Base-by-base conservation (phyloP, 2,113 vertebrate genomes). In the Hiodon alosoides region DNA sequence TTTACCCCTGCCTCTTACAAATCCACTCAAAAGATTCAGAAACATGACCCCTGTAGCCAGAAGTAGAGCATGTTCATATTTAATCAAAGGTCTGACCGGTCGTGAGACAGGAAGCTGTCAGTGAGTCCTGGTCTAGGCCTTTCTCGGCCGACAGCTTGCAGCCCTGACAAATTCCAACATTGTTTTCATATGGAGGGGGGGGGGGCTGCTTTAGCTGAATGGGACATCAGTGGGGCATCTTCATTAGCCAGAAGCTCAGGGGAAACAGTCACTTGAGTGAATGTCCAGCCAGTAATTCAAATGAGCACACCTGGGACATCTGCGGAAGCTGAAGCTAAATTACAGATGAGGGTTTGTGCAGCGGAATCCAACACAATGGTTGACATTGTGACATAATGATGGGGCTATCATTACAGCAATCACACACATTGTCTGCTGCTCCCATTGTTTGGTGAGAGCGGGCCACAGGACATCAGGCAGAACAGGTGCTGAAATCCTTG, bases 91-190 rank as follows among this genome's bases (percentile, higher is more conserved):
- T 81, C 71, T 52, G 47, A 72, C 76, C 69, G 81, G 74, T 79
- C 78, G 72, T 70, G 78, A 72, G 81, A 79, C 79, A 58, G 76
- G 87, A 84, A 87, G 83, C 76, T 79, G 79, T 71, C 55, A 57
- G 60, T 71, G 47, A 54, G 9, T 74, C 62, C 67, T 53, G 60
- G 66, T 81, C 72, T 76, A 62, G 59, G 17, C 74, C 65, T 86
- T 85, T 86, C 82, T 87, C 85, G 83, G 88, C 83, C 82, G 82
- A 82, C 87, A 84, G 85, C 83, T 86, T 86, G 88, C 78, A 11
- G 76, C 16, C 53, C 0, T 17, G 8, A 58, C 57, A 74, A 74
- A 83, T 86, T 85, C 88, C 84, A 82, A 81, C 79, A 73, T 67
- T 67, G 70, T 78, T 82, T 76, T 70, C 69, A 46, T 17, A 69